Evolutionary conservation across 2,797 vertebrate species (phyloP).

Genomic region (Ctenopoma multispine): DNA sequence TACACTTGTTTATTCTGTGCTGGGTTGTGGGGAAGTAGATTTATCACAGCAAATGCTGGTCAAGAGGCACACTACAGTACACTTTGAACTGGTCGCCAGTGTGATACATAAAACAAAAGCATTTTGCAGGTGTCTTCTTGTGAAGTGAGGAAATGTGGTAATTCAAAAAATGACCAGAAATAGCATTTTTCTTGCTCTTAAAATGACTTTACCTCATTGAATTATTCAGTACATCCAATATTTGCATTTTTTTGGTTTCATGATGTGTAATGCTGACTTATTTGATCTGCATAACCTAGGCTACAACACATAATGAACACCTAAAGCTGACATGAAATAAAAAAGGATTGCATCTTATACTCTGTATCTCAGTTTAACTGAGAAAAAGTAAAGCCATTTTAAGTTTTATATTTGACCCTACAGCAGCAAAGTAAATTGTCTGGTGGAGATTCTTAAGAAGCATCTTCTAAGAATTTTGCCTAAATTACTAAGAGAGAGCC

Average conservation of each 20-base stretch:
- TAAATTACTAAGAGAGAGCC: not conserved
- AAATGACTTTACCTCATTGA: not conserved
- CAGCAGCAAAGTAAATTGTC: not conserved
- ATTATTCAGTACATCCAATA: not conserved
- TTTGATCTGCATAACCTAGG: too few relatives aligned
- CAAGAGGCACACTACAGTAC: too few relatives aligned
- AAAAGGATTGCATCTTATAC: too few relatives aligned
- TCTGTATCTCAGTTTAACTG: too few relatives aligned
- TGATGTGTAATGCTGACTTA: not conserved
- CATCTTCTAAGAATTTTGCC: not conserved
- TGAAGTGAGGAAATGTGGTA: not conserved
- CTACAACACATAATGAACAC: too few relatives aligned
- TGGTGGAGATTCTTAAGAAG: not conserved
- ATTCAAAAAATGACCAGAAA: not conserved
- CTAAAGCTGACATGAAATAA: not conserved
- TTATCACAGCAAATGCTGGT: not conserved
- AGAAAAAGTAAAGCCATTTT: too few relatives aligned
- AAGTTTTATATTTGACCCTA: constrained; percentile 7
- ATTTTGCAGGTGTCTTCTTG: not conserved
- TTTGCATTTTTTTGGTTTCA: not conserved
- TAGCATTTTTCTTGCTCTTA: not conserved
- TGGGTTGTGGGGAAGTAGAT: not conserved
- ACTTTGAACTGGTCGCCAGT: too few relatives aligned
- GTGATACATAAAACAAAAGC: too few relatives aligned
- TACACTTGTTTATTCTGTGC: constrained; percentile 1